Percentiles rank a stretch among this genome's conserved stretches.
phyloP scores from a whole-genome alignment of 2,888 invertebrate genomes.

The Drosophila nigricruria region DNA sequence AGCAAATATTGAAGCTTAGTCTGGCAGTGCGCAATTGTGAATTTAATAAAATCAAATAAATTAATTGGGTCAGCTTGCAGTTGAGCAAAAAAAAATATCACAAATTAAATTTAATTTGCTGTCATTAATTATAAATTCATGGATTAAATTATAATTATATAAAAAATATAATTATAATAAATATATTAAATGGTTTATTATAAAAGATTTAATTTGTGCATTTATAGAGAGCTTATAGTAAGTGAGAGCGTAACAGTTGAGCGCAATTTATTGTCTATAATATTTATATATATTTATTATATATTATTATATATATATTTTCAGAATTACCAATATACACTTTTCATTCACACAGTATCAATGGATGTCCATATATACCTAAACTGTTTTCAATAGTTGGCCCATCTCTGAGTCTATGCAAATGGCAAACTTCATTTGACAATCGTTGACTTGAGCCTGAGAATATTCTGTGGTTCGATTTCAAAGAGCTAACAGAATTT shows the following conservation, averaged over 20 bases:
- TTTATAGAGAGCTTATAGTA: neutral
- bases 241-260: no score
- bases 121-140: neutral
- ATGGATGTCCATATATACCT: neutral
- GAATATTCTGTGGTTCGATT: constrained; percentile 43
- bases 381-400: neutral
- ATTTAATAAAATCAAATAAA: neutral
- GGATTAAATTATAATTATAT: neutral
- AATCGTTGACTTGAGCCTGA: constrained; percentile 32
- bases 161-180: neutral
- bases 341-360: neutral
- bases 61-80: constrained; percentile 1
- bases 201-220: no score
- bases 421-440: constrained; percentile 20
- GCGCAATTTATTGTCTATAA: no score
- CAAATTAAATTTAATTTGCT: constrained; percentile 1
- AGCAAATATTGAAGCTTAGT: neutral
- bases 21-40: constrained; percentile 21
- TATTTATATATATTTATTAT: no score
- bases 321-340: neutral
- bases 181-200: neutral
- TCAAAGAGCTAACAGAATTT: constrained; percentile 54
- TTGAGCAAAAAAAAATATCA: neutral
- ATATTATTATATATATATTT: no score
- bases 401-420: constrained; percentile 11